These are phyloP conservation scores for Erythrocercus mccallii DNA, from an alignment of 2,113 vertebrate species.

Conservation along the genomic window DNA sequence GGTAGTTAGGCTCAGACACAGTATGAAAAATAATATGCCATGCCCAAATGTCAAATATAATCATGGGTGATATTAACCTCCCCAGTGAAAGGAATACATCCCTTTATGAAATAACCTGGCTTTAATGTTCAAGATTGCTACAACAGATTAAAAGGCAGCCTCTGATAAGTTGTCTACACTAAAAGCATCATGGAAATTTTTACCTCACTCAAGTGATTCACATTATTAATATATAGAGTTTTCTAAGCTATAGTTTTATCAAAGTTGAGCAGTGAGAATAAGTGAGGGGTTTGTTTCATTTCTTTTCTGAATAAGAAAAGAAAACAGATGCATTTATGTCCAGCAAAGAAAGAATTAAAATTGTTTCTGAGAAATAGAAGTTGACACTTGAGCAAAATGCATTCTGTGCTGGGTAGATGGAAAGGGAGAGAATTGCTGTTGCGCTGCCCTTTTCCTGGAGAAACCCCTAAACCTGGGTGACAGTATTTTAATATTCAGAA, in stretches of 20 bases:
- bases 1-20: not conserved
- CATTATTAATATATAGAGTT: slow-evolving; percentile 51
- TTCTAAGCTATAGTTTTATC: not conserved
- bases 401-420: not conserved
- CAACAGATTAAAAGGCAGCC: slow-evolving; percentile 33
- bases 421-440: rapidly evolving
- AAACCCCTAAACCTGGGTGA: not conserved
- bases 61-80: slow-evolving; percentile 41
- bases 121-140: slow-evolving; percentile 52
- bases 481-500: not conserved
- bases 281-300: not conserved
- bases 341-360: not conserved
- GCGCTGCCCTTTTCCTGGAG: not conserved
- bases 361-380: not conserved
- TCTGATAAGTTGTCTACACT: slow-evolving; percentile 40
- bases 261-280: not conserved
- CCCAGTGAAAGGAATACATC: slow-evolving; percentile 24
- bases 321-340: not conserved
- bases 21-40: slow-evolving; percentile 5
- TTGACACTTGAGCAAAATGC: not conserved
- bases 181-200: slow-evolving; percentile 60
- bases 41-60: slow-evolving; percentile 63
- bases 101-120: slow-evolving; percentile 48
- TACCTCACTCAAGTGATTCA: slow-evolving; percentile 63
- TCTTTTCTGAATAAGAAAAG: not conserved